Evolutionary conservation across 37 sponge, comb jelly and placozoan genomes (phyloP).

Genomic region (Diacarnus erythraeanus): DNA sequence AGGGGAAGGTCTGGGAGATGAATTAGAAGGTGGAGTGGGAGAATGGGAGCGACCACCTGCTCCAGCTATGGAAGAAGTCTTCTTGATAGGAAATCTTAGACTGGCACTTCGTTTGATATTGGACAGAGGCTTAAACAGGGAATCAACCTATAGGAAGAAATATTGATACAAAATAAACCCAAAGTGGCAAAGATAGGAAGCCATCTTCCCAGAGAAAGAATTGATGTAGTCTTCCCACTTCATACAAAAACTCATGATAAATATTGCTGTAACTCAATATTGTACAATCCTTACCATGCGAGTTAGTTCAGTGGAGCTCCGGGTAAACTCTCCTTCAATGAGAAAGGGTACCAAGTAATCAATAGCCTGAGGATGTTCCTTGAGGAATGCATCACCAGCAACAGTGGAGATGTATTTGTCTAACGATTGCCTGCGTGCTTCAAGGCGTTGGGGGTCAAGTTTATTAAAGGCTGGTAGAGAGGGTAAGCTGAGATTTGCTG

Average conservation of each 20-base stretch:
- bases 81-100: neutral
- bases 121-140: slow-evolving; percentile 10
- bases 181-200: neutral
- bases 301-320: slow-evolving; percentile 33
- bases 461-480: slow-evolving; percentile 49
- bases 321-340: slow-evolving; percentile 28
- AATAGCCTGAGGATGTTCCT: slow-evolving; percentile 24
- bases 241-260: neutral
- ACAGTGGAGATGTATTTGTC: slow-evolving; percentile 47
- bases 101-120: slow-evolving; percentile 3
- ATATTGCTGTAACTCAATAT: neutral
- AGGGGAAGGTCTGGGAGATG: neutral
- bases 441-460: slow-evolving; percentile 43
- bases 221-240: neutral
- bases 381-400: slow-evolving; percentile 27
- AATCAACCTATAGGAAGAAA: neutral
- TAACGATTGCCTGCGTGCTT: slow-evolving; percentile 34
- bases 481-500: slow-evolving; percentile 23
- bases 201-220: too few relatives aligned
- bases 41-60: neutral
- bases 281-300: slow-evolving; percentile 44
- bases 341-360: slow-evolving; percentile 41
- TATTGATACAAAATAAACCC: neutral
- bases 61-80: neutral
- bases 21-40: neutral